A percentile compares a stretch with the other conserved stretches of the same genome.
phyloP scores from a whole-genome alignment of 2,113 vertebrate genomes.

The Pelodiscus sinensis region DNA sequence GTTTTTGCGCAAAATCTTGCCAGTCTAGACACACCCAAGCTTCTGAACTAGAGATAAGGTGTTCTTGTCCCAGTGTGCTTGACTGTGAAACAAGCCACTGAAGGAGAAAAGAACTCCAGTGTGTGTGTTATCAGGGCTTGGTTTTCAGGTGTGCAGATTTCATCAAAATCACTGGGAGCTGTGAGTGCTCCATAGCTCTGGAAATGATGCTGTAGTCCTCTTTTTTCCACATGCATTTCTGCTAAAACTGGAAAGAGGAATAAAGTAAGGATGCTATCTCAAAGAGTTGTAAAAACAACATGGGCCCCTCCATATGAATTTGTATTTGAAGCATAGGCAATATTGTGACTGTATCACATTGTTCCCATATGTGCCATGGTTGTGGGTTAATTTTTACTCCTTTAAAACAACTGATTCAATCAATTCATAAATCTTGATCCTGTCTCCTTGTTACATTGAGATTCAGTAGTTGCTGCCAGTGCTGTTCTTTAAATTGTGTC shows the following conservation, averaged over 20 bases:
- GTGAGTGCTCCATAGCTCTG: neutral
- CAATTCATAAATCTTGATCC: accelerated
- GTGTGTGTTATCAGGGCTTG: neutral
- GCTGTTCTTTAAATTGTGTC: neutral
- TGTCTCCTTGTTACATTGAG: neutral
- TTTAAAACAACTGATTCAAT: neutral
- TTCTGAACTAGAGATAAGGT: neutral
- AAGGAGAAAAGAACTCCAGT: neutral
- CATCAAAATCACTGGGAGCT: neutral
- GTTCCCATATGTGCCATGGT: neutral
- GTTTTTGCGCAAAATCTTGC: too few species aligned
- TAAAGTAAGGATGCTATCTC: neutral
- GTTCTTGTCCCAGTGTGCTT: neutral
- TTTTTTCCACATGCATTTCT: neutral
- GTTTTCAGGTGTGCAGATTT: neutral
- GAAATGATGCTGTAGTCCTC: neutral
- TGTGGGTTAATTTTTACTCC: neutral
- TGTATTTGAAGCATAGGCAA: neutral
- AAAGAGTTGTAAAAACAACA: neutral
- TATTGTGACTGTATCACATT: neutral
- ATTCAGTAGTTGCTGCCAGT: neutral
- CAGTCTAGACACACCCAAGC: too few species aligned
- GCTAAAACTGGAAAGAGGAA: neutral
- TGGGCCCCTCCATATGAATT: neutral
- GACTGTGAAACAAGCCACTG: neutral